A percentile compares a stretch with the other conserved stretches of the same genome.
Evolutionary conservation across 2,888 invertebrate species (phyloP).

Genomic region (Ophion costatus): DNA sequence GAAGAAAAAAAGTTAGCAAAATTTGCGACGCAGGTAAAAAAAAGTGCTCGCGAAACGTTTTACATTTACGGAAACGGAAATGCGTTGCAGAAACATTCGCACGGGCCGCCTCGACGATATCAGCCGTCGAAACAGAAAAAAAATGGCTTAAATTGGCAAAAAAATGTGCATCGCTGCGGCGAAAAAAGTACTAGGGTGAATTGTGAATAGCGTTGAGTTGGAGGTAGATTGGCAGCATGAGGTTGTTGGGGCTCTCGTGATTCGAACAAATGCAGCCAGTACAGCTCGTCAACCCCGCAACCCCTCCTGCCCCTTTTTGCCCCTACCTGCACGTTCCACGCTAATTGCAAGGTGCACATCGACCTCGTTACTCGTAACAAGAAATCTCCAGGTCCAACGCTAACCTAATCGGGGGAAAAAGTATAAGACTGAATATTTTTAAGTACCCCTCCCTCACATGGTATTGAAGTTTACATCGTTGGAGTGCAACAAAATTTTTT

Average conservation of each 20-base stretch:
- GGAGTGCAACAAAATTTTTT: too few relatives aligned
- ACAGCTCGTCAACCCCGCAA: neutral
- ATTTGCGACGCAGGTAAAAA: too few relatives aligned
- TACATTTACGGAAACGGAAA: too few relatives aligned
- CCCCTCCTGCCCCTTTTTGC: neutral
- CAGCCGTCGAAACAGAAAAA: too few relatives aligned
- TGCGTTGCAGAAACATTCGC: too few relatives aligned
- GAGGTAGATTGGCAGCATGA: neutral
- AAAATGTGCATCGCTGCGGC: neutral
- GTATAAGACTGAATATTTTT: neutral
- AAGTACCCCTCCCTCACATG: neutral
- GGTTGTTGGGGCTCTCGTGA: neutral
- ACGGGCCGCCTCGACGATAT: too few relatives aligned
- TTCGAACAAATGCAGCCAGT: neutral
- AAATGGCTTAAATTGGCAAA: neutral
- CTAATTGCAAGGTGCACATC: conserved; percentile 7
- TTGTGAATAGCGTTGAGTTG: neutral
- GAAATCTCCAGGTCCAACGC: neutral
- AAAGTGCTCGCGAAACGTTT: too few relatives aligned
- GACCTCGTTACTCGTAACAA: conserved; percentile 17
- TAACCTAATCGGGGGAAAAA: neutral
- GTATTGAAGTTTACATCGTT: too few relatives aligned
- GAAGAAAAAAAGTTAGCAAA: too few relatives aligned
- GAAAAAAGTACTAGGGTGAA: neutral
- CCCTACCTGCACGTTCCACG: neutral